These are phyloP conservation scores for Dryomyza anilis DNA, from an alignment of 2,888 invertebrate genomes.

Conservation along the genomic window DNA sequence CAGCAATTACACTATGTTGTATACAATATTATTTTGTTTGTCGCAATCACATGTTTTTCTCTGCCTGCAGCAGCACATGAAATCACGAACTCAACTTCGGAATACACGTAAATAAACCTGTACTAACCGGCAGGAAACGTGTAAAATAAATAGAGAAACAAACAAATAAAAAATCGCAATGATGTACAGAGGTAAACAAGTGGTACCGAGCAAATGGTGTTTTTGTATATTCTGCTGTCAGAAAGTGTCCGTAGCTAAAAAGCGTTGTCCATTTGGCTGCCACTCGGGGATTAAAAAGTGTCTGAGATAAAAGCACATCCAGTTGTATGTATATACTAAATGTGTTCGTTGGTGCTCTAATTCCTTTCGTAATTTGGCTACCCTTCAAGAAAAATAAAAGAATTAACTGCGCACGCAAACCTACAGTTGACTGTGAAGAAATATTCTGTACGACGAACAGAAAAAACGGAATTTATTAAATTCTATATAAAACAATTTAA, in stretches of 20 bases:
- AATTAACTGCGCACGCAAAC: no score
- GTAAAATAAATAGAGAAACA: neutral
- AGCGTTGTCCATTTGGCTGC: no score
- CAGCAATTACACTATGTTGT: no score
- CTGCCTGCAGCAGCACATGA: no score
- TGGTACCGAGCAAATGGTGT: neutral
- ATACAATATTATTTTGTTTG: no score
- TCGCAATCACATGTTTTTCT: no score
- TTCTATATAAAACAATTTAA: no score
- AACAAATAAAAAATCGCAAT: neutral
- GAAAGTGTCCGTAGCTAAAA: slow-evolving; percentile 24
- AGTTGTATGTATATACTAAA: neutral
- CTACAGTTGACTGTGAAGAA: no score
- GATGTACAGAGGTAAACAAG: neutral
- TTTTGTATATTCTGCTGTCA: slow-evolving; percentile 24
- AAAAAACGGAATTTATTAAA: no score
- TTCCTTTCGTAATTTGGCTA: slow-evolving; percentile 30
- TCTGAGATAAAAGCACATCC: neutral
- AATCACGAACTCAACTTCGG: slow-evolving; percentile 2
- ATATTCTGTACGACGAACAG: no score
- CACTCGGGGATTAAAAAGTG: slow-evolving; percentile 1
- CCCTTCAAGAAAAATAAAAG: slow-evolving; percentile 15
- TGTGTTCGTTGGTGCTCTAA: slow-evolving; percentile 24
- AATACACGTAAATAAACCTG: neutral
- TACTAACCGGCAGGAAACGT: neutral